Evolutionary conservation across 2,888 invertebrate species (phyloP).

Genomic region (Smittia sp.): DNA sequence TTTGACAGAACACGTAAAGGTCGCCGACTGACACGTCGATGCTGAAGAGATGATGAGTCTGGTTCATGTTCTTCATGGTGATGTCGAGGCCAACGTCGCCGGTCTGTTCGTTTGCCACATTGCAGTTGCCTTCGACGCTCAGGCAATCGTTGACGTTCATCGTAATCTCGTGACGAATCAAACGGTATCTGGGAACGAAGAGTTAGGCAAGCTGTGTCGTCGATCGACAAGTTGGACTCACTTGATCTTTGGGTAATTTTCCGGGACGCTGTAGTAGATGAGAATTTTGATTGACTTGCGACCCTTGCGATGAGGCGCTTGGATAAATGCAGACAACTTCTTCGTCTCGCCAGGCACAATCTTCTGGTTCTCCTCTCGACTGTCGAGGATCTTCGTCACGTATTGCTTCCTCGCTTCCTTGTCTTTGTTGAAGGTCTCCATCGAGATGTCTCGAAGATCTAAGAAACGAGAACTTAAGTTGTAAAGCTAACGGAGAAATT

Average conservation of each 20-base stretch:
- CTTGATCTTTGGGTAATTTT: constrained; percentile 50
- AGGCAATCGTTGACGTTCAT: constrained; percentile 62
- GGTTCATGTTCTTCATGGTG: constrained; percentile 67
- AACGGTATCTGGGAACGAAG: constrained; percentile 55
- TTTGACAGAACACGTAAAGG: constrained; percentile 49
- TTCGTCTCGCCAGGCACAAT: constrained; percentile 50
- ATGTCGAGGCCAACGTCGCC: constrained; percentile 62
- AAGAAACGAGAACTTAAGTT: constrained; percentile 17
- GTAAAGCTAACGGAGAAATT: not conserved
- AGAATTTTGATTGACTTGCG: constrained; percentile 64
- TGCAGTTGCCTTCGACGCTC: constrained; percentile 56
- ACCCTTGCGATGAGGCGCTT: constrained; percentile 66
- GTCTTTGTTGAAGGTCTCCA: constrained; percentile 52
- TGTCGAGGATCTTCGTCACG: constrained; percentile 49
- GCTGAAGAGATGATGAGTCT: constrained; percentile 56
- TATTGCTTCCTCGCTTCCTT: constrained; percentile 53
- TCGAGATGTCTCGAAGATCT: constrained; percentile 50
- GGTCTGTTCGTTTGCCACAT: constrained; percentile 57
- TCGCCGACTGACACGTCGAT: constrained; percentile 50
- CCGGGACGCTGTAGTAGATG: constrained; percentile 66
- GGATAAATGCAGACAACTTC: constrained; percentile 60
- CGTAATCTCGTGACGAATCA: constrained; percentile 65
- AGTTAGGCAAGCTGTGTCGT: not conserved
- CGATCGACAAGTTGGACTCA: constrained; percentile 43
- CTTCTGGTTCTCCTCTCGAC: constrained; percentile 43